Evolutionary conservation across 1,140 invertebrate species (phyloP).

Genomic region (Cryptotermes secundus): DNA sequence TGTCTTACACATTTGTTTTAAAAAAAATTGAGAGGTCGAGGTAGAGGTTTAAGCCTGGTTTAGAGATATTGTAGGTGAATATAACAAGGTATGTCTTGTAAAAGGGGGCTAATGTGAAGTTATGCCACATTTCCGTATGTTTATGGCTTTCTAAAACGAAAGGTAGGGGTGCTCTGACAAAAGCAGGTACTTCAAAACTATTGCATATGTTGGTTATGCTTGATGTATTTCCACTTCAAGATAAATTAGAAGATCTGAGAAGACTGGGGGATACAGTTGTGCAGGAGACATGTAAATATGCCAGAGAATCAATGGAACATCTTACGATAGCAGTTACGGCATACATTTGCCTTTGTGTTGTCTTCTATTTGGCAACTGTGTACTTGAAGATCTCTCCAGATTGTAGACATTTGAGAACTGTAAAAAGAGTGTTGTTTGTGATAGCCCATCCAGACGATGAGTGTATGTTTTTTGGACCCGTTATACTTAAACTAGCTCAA

Average conservation of each 20-base stretch:
- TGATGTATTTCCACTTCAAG: slow-evolving; percentile 22
- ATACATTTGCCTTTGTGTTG: slow-evolving; percentile 26
- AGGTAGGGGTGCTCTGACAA: not conserved
- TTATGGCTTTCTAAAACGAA: not conserved
- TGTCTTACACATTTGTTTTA: not conserved
- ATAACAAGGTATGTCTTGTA: no score
- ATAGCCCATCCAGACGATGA: slow-evolving; percentile 96
- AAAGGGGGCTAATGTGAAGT: not conserved
- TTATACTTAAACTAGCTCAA: slow-evolving; percentile 70
- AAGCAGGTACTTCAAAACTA: not conserved
- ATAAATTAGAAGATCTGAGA: slow-evolving; percentile 20
- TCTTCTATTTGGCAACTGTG: slow-evolving; percentile 28
- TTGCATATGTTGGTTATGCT: slow-evolving; percentile 22
- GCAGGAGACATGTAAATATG: slow-evolving; percentile 31
- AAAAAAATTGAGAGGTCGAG: not conserved
- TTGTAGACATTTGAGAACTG: slow-evolving; percentile 23
- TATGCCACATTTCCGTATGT: not conserved
- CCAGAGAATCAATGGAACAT: slow-evolving; percentile 28
- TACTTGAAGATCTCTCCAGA: slow-evolving; percentile 28
- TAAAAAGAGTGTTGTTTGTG: slow-evolving; percentile 69
- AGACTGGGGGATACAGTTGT: slow-evolving; percentile 23
- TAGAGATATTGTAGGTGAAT: not conserved
- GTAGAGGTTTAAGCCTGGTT: no score
- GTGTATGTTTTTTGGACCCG: slow-evolving; percentile 97
- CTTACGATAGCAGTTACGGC: slow-evolving; percentile 11